Evolutionary conservation across 2,113 vertebrate species (phyloP).

Genomic region (Junco hyemalis): DNA sequence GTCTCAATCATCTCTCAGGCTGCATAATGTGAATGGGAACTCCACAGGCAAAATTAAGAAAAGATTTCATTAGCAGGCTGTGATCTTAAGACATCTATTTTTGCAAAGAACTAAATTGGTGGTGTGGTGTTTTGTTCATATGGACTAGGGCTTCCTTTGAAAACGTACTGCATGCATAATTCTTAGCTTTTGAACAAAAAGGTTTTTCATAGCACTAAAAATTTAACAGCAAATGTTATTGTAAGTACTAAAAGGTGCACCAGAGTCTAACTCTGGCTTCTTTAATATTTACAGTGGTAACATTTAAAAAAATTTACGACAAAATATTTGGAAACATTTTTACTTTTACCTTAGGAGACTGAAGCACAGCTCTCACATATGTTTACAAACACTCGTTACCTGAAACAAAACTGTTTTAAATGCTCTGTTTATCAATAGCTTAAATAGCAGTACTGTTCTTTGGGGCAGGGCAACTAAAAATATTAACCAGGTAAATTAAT

Average conservation of each 20-base stretch:
- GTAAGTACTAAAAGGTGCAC: background rate
- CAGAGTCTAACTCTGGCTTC: background rate
- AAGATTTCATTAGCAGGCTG: background rate
- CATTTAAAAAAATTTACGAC: background rate
- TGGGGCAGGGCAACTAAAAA: background rate
- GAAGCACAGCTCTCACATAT: background rate
- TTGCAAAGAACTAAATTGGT: background rate
- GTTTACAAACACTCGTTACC: background rate
- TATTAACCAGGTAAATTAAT: background rate
- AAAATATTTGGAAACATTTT: background rate
- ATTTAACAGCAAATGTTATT: background rate
- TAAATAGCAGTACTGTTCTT: background rate
- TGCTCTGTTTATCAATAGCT: background rate
- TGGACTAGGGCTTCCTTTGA: background rate
- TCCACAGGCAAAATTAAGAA: background rate
- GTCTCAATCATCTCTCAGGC: background rate
- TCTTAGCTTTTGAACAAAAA: background rate
- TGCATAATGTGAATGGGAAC: background rate
- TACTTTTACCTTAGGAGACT: background rate
- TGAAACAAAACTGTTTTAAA: background rate
- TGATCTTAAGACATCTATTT: background rate
- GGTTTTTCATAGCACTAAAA: background rate
- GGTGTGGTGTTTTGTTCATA: background rate
- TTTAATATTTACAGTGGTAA: background rate
- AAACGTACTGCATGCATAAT: background rate